Evolutionary conservation across 1,140 invertebrate genomes (phyloP), one percentile per base, ranked within the genome.

Genomic region (Zaprionus ornatus): DNA sequence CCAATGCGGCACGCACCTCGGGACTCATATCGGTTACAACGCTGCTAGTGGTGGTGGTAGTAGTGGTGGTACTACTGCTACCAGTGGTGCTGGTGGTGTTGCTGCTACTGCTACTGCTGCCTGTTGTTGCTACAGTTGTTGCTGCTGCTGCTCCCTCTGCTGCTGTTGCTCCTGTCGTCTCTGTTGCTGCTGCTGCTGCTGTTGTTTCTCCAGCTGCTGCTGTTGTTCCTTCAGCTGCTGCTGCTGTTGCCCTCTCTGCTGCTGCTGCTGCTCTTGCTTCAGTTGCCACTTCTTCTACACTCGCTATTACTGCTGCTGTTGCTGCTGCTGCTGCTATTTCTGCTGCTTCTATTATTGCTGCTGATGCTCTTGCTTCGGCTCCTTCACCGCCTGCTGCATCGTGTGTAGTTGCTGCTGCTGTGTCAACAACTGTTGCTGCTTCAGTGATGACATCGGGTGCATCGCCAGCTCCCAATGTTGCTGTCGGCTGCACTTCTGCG

Each of bases 21-120:
- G 90, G 83, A 65, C 87, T 91, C 90, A 91, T 91, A 45, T 85
- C 90, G 35, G 90, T 76, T n/a, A 83, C 77, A 56, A 74, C 13
- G 17, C 62, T 62, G 17, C 61, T 52, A 48, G 67, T 70, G 23
- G 52, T n/a, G 10, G 25, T 15, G 32, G 35, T 48, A 15, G 68
- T 37, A 10, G 59, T 10, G 29, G 29, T 29, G 9, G 7, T 29
- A 3, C 7, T 29, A 10, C 25, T 27, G 25, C 25, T 27, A 6
- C 25, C 25, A 27, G 29, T 19, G 29, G 4, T 57, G 56, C 9
- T 19, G 29, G 4, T 57, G 56, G 52, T 4, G 7, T 25, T 29
- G 50, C 3, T 27, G 23, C 10, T 64, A 45, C 37, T 4, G 7
- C 25, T 29, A 40, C 3, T 27, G 23, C 10, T 64, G 54, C 37